Conservation (phyloP, 2,797 vertebrate species). For the Falco biarmicus region DNA sequence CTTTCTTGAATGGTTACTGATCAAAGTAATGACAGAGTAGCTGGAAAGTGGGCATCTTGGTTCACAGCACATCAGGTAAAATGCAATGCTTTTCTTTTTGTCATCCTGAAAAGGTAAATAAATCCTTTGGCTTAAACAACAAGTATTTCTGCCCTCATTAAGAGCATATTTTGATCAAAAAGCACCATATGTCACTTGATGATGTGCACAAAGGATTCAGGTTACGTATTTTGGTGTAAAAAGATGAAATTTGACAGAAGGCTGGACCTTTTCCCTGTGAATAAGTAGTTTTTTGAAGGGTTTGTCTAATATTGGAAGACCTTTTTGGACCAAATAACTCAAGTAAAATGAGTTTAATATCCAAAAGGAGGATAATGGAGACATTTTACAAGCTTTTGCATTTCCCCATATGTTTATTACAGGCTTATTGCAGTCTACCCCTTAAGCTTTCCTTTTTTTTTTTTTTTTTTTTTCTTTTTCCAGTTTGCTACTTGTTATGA, state of each 20-base stretch:
- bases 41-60: not conserved
- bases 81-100: not conserved
- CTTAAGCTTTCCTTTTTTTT: too few species aligned
- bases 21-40: not conserved
- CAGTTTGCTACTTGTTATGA: not conserved
- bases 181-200: not conserved
- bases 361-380: not conserved
- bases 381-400: not conserved
- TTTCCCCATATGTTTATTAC: accelerated
- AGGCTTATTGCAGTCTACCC: not conserved
- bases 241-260: not conserved
- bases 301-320: not conserved
- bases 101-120: not conserved
- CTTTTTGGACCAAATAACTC: not conserved
- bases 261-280: not conserved
- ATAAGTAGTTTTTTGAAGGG: not conserved
- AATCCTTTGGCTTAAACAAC: not conserved
- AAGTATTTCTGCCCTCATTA: not conserved
- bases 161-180: not conserved
- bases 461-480: too few species aligned
- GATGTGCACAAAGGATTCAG: too few species aligned
- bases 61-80: not conserved
- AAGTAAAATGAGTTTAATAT: not conserved
- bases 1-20: not conserved
- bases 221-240: not conserved